These are phyloP conservation scores for Phalacrocorax aristotelis DNA, from an alignment of 2,113 vertebrate species.

Conservation along the genomic window DNA sequence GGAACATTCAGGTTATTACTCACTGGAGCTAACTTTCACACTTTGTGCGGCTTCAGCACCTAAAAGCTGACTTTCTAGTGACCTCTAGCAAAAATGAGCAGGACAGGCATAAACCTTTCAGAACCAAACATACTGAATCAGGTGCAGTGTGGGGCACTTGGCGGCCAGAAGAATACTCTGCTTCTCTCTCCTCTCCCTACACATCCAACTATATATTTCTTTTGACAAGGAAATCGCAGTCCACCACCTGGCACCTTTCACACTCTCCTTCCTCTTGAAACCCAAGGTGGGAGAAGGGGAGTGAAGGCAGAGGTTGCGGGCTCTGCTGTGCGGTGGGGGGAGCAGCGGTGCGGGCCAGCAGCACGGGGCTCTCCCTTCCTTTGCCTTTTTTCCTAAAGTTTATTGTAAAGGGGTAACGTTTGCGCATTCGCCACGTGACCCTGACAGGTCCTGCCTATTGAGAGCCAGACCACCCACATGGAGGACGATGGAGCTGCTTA, in stretches of 20 bases:
- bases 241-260: not conserved
- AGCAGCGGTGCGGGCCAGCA: not conserved
- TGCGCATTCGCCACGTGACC: constrained; percentile 80
- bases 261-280: not conserved
- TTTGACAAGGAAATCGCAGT: not conserved
- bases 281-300: not conserved
- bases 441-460: constrained; percentile 84
- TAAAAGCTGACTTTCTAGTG: constrained; percentile 26
- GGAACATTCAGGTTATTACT: not conserved
- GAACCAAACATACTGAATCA: not conserved
- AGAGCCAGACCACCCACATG: constrained; percentile 87
- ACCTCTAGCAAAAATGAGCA: not conserved
- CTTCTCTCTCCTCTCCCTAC: not conserved
- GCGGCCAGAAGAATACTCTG: not conserved
- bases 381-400: constrained; percentile 65
- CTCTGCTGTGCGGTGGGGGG: not conserved
- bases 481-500: constrained; percentile 84
- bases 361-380: constrained; percentile 61
- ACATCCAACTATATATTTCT: not conserved
- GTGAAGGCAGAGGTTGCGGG: accelerated
- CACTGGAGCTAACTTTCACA: not conserved
- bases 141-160: not conserved
- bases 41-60: not conserved
- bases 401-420: constrained; percentile 75
- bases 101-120: not conserved